Base-by-base conservation (phyloP, 2,888 invertebrate genomes). In the Stomorhina lunata region DNA sequence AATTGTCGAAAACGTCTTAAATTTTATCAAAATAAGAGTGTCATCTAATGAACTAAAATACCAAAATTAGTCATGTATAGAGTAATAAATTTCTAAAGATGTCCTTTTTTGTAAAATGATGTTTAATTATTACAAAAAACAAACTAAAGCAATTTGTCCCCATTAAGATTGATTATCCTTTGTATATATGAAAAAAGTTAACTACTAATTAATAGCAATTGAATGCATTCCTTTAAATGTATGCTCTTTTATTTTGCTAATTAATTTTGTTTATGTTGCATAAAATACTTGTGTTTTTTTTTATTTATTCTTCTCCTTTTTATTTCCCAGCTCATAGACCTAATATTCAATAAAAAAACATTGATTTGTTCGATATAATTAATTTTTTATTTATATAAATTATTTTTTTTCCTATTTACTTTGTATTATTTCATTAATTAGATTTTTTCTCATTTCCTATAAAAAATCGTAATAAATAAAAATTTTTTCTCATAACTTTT, bases 151-250 rank as follows among this genome's bases (percentile, higher is more conserved):
- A 1, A 7, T 27, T 27, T 15, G 5, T 53, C 2, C 1, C 27
- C 0, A n/a, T 4, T 0, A 7, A 1, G 25, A 3, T n/a, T n/a
- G n/a, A n/a, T n/a, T 9, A 22, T 7, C n/a, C 2, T 25, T 37
- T 37, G 37, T 59, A 37, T 25, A 25, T 40, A 59, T 12, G 1
- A 22, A 25, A 40, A 4, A 45, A 45, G 6, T 20, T 4, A 59
- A 22, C 6, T 22, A 22, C 34, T 22, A 37, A 20, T 27, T 50
- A 25, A 50, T n/a, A 25, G 27, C 22, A 61, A 57, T 6, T 59
- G 48, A 75, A 69, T 75, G 68, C 75, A 75, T 57, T 80, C 80
- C 80, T 86, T 84, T 82, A 76, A 63, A 32, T 69, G 76, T 80
- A 61, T 85, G 84, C 55, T 72, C 55, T 80, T 20, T 68, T 55